These are phyloP conservation scores for Battus philenor DNA, from an alignment of 1,140 invertebrate species.

Conservation along the genomic window DNA sequence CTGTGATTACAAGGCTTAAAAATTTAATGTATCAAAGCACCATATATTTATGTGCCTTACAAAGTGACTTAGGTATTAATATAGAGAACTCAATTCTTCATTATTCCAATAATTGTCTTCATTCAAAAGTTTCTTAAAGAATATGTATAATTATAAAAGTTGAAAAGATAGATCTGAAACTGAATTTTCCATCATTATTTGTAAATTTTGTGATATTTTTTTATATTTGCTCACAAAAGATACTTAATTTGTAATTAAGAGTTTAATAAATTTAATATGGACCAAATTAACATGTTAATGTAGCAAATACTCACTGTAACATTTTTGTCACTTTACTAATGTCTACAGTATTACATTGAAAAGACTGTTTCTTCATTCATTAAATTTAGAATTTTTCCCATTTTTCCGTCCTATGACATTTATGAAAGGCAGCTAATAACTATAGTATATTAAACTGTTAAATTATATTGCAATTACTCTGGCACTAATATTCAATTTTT, in stretches of 20 bases:
- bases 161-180: too few species aligned
- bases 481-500: slow-evolving; percentile 21
- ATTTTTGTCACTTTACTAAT: neutral
- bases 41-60: slow-evolving; percentile 4
- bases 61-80: slow-evolving; percentile 7
- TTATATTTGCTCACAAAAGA: slow-evolving; percentile 40
- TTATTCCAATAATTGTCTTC: too few species aligned
- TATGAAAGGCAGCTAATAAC: slow-evolving; percentile 19
- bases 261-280: slow-evolving; percentile 15
- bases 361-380: neutral
- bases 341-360: neutral
- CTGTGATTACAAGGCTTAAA: slow-evolving; percentile 8
- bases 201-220: slow-evolving; percentile 12
- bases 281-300: slow-evolving; percentile 19
- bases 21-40: neutral
- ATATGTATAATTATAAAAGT: too few species aligned
- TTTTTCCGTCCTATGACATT: slow-evolving; percentile 28
- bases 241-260: slow-evolving; percentile 47
- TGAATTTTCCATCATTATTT: too few species aligned
- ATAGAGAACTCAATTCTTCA: too few species aligned
- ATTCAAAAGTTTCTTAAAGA: too few species aligned
- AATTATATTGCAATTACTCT: slow-evolving; percentile 21
- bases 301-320: neutral
- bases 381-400: neutral
- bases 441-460: slow-evolving; percentile 18